Evolutionary conservation across 2,888 invertebrate genomes (phyloP).

Genomic region (Lamproptera curius): DNA sequence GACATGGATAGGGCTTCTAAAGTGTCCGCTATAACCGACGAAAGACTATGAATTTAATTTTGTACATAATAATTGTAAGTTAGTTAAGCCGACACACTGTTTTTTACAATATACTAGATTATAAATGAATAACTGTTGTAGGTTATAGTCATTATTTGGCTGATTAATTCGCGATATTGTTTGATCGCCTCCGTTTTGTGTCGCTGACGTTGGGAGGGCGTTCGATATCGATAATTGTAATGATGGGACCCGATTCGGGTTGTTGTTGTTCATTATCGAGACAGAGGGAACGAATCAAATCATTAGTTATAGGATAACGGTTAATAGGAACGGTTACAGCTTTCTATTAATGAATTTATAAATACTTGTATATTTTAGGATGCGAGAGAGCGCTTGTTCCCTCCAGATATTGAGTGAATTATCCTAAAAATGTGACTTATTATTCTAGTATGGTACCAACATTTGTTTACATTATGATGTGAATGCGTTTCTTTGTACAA

Average conservation of each 20-base stretch:
- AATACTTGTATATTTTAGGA: slow-evolving; percentile 42
- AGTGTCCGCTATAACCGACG: slow-evolving; percentile 65
- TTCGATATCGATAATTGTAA: slow-evolving; percentile 33
- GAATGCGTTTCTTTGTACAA: slow-evolving; percentile 30
- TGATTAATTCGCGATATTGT: slow-evolving; percentile 51
- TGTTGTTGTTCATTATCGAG: slow-evolving; percentile 25
- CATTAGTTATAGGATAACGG: slow-evolving; percentile 45
- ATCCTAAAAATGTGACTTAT: slow-evolving; percentile 39
- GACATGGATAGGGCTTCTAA: slow-evolving; percentile 46
- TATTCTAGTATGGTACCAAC: slow-evolving; percentile 39
- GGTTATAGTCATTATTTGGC: slow-evolving; percentile 63
- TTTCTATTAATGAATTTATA: slow-evolving; percentile 44
- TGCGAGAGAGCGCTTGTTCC: slow-evolving; percentile 44
- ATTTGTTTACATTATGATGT: slow-evolving; percentile 38
- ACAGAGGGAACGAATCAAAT: slow-evolving; percentile 51
- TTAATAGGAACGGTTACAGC: slow-evolving; percentile 44
- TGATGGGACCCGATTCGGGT: slow-evolving; percentile 19
- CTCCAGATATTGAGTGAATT: slow-evolving; percentile 44
- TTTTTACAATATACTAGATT: slow-evolving; percentile 75
- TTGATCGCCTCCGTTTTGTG: slow-evolving; percentile 42
- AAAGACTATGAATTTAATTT: slow-evolving; percentile 71
- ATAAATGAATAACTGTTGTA: slow-evolving; percentile 72
- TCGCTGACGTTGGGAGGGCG: slow-evolving; percentile 47
- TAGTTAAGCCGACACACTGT: slow-evolving; percentile 70
- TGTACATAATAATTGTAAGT: slow-evolving; percentile 72